Percentiles rank a stretch among this genome's conserved stretches.
phyloP scores from a whole-genome alignment of 2,113 vertebrate species.

The Pavo muticus region DNA sequence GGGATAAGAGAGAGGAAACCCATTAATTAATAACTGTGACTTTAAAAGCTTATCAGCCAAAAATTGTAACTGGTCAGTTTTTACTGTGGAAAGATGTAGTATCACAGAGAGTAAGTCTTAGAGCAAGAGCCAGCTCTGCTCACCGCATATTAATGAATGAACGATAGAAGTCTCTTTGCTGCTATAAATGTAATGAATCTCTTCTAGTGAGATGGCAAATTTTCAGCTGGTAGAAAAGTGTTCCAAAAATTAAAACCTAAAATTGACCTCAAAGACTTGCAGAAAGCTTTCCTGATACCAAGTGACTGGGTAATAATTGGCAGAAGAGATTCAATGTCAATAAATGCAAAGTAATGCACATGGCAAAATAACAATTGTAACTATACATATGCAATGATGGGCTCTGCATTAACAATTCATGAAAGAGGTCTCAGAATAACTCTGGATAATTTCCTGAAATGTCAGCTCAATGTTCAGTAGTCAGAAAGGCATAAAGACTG shows the following conservation, averaged over 20 bases:
- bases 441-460: conserved; percentile 71
- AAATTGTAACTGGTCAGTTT: neutral
- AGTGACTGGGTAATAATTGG: neutral
- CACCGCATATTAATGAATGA: neutral
- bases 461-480: conserved; percentile 60
- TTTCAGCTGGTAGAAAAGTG: neutral
- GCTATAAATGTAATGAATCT: neutral
- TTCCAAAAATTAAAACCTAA: conserved; percentile 16
- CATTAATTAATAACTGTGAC: neutral
- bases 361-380: conserved; percentile 64
- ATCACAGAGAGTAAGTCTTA: neutral
- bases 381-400: conserved; percentile 73
- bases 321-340: conserved; percentile 72
- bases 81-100: neutral
- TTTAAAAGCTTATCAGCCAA: neutral
- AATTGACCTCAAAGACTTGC: conserved; percentile 19
- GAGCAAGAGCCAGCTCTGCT: neutral
- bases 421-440: conserved; percentile 72
- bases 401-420: conserved; percentile 73
- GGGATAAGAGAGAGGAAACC: neutral
- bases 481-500: conserved; percentile 29
- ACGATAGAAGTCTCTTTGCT: neutral
- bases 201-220: neutral
- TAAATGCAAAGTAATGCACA: conserved; percentile 75
- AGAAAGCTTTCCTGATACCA: neutral